A percentile compares a stretch with the other conserved stretches of the same genome.
phyloP scores from a whole-genome alignment of 1,140 invertebrate genomes.

The Chymomyza costata region DNA sequence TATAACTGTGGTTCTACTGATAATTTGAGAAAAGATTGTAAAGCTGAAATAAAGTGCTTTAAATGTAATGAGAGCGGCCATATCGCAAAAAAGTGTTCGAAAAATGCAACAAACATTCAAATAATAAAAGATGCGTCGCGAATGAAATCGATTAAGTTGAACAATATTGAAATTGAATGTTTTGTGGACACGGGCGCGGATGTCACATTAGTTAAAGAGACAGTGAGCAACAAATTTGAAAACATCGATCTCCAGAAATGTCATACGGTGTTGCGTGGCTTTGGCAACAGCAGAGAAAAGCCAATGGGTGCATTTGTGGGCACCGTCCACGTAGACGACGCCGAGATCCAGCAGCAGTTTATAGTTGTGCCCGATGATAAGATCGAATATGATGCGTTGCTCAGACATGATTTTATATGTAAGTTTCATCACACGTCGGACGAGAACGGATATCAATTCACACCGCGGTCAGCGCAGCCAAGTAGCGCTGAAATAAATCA shows the following conservation, averaged over 20 bases:
- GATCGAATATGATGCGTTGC: no score
- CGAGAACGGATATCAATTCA: neutral
- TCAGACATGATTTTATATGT: neutral
- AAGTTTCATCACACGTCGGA: neutral
- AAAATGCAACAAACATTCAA: no score
- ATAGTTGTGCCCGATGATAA: no score
- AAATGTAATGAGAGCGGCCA: no score
- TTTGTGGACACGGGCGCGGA: no score
- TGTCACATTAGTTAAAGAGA: constrained; percentile 6
- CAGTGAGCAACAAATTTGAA: neutral
- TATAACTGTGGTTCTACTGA: no score
- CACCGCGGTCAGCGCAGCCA: neutral
- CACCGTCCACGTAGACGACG: constrained; percentile 2
- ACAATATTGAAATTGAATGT: neutral
- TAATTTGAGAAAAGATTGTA: constrained; percentile 6
- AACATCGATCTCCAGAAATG: neutral
- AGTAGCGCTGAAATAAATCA: no score
- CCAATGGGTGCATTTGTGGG: no score
- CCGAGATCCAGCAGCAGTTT: no score
- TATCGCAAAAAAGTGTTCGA: constrained; percentile 9
- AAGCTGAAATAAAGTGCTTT: no score
- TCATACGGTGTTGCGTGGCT: no score
- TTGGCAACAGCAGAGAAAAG: no score
- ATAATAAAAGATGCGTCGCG: neutral
- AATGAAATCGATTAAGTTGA: neutral